A percentile compares a stretch with the other conserved stretches of the same genome.
phyloP scores from a whole-genome alignment of 2,113 vertebrate species.

The Misgurnus anguillicaudatus region DNA sequence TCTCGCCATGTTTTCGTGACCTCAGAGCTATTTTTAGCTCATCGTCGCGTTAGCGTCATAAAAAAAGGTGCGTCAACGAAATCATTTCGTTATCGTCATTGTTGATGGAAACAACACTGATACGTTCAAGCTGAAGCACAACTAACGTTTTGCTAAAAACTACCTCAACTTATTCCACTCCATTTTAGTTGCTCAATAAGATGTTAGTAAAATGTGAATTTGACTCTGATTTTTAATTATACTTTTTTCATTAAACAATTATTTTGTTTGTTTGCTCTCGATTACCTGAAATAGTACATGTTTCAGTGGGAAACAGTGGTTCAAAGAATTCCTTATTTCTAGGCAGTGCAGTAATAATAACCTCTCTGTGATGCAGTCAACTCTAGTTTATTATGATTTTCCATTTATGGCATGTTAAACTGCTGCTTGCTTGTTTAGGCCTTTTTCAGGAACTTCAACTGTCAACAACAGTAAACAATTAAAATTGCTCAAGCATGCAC shows the following conservation, averaged over 20 bases:
- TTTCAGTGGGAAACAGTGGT: not conserved
- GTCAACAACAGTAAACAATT: conserved; percentile 33
- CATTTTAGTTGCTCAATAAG: not conserved
- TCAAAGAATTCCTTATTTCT: conserved; percentile 20
- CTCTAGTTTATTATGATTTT: conserved; percentile 13
- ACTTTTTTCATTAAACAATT: too few relatives aligned
- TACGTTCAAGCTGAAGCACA: not conserved
- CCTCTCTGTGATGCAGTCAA: not conserved
- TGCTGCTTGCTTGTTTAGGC: not conserved
- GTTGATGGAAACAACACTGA: too few relatives aligned
- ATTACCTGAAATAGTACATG: conserved; percentile 11
- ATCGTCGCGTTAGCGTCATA: too few relatives aligned
- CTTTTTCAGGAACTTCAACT: conserved; percentile 22
- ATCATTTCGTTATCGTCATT: too few relatives aligned
- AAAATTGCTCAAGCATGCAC: conserved; percentile 37
- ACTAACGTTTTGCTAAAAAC: too few relatives aligned
- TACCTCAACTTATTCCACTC: too few relatives aligned
- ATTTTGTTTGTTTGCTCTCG: not conserved
- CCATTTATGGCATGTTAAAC: conserved; percentile 36
- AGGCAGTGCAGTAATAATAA: not conserved
- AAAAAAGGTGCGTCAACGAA: too few relatives aligned
- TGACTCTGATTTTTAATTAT: not conserved
- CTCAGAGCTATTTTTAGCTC: too few relatives aligned
- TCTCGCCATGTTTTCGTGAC: too few relatives aligned
- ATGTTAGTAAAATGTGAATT: not conserved